phyloP scores from a whole-genome alignment of 2,888 invertebrate species.

The Hydropsyche betteni region DNA sequence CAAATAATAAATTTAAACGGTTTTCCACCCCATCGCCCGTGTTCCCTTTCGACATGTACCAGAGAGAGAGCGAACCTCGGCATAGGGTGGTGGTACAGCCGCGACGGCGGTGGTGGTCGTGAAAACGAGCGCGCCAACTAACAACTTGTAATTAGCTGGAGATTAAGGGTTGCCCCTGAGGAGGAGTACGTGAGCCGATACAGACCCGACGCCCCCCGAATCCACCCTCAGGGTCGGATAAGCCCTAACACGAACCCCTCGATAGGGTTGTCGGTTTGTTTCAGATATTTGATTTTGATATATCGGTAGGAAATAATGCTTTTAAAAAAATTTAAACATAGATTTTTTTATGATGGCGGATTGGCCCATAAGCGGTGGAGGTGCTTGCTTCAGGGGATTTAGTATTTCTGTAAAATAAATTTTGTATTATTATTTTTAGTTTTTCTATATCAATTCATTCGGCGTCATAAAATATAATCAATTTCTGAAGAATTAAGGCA shows the following conservation, averaged over 20 bases:
- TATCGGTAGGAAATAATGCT: too few species aligned
- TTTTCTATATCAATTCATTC: too few species aligned
- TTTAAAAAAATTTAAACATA: too few species aligned
- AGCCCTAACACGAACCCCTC: slow-evolving; percentile 3
- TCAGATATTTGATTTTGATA: too few species aligned
- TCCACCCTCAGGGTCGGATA: not conserved
- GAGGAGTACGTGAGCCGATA: slow-evolving; percentile 34
- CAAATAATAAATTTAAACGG: slow-evolving; percentile 39
- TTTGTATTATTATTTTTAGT: too few species aligned
- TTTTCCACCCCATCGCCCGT: slow-evolving; percentile 34
- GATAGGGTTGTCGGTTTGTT: too few species aligned
- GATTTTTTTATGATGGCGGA: too few species aligned
- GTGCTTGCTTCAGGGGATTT: too few species aligned
- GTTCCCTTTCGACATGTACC: slow-evolving; percentile 26
- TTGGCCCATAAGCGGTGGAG: too few species aligned
- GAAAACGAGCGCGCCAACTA: slow-evolving; percentile 40
- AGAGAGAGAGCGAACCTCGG: not conserved
- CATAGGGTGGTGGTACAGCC: not conserved
- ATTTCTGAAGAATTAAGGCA: too few species aligned
- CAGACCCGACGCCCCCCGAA: not conserved
- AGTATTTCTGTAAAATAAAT: too few species aligned
- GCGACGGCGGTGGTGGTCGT: slow-evolving; percentile 27
- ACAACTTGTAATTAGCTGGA: slow-evolving; percentile 40
- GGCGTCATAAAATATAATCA: too few species aligned
- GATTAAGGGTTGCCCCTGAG: slow-evolving; percentile 35